Base-by-base conservation (phyloP, 2,888 invertebrate species). In the Nebria brevicollis region DNA sequence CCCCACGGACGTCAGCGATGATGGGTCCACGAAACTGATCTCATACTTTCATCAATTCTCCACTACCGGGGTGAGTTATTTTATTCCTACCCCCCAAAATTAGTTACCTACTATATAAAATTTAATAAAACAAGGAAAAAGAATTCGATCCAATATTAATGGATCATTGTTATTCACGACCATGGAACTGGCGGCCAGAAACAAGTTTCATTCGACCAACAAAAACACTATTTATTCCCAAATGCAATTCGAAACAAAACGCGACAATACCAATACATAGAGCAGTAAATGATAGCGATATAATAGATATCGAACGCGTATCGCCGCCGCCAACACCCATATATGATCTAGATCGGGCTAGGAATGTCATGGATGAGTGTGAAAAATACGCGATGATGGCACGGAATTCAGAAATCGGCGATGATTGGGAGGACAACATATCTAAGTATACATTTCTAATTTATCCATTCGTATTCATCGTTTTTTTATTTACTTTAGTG, bases 131-230 rank as follows among this genome's bases (percentile, higher is more conserved):
- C n/a, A n/a, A n/a, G 84, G 89, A 89, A 74, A 85, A 86, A 66
- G 88, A 89, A 70, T 83, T 86, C n/a, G 87, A 89, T 83, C 83
- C 88, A 2, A 89, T 93, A 66, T 85, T 91, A 82, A 91, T 93
- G 88, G 95, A 95, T 85, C 95, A 95, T 85, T 92, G 93, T 85
- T 95, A 95, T 86, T 92, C 94, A 8, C 91, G 94, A 84, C 94
- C 95, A 75, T 92, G 93, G 90, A 93, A 93, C 86, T 92, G 93
- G 90, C 91, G 92, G 83, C 92, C 93, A 11, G 93, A 93, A 85
- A 91, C 92, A 75, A 90, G 90, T 85, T 92, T 92, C 86, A 90
- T 93, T 2, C 90, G 92, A 82, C 93, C 94, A 0, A 88, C 90
- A 1, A 91, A 91, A 84, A 91, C 89, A 7, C 85, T 92, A 66